Base-by-base conservation (phyloP, 2,113 vertebrate genomes). In the Spheniscus mendiculus region DNA sequence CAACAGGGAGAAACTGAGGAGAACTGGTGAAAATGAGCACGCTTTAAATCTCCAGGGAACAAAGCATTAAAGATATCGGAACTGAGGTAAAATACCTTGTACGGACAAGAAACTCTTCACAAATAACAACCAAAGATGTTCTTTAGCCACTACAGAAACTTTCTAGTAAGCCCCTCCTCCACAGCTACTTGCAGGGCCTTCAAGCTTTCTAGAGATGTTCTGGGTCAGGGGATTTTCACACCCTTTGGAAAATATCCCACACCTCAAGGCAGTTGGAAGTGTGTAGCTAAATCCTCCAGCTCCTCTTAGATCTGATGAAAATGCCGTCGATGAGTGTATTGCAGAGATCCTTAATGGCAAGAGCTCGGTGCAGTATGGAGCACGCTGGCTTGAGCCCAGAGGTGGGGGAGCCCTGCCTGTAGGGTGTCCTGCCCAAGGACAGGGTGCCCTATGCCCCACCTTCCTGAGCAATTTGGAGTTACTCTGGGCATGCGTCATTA, bases 361-460 rank as follows among this genome's bases (percentile, higher is more conserved):
- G 26, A 78, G 27, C 73, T 66, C 3, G 2, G 69, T 34, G 50
- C 10, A 7, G 23, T 16, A 10, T 0, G 3, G 49, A 84, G 9
- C 30, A 7, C 1, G 1, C 53, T 56, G 63, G n/a, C 26, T 81
- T 42, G 53, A 81, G 47, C 32, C 52, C 25, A 25, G 5, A 80
- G 58, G 11, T 30, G 42, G 47, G 16, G 12, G 22, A 23, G 15
- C 36, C 36, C 23, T 56, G n/a, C 36, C 36, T 52, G 45, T 12
- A 67, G 42, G 27, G 11, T 36, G 27, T 55, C 50, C 50, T 89
- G 36, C 69, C 42, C 20, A 16, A 26, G 14, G 52, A 9, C 1
- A 1, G 34, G 13, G 8, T 29, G 15, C 8, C 34, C 15, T 42
- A 0, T 34, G 32, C 44, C 49, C 49, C 62, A 56, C 58, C 42